Conservation (phyloP, 2,888 invertebrate species). For the Synanthedon myopaeformis region DNA sequence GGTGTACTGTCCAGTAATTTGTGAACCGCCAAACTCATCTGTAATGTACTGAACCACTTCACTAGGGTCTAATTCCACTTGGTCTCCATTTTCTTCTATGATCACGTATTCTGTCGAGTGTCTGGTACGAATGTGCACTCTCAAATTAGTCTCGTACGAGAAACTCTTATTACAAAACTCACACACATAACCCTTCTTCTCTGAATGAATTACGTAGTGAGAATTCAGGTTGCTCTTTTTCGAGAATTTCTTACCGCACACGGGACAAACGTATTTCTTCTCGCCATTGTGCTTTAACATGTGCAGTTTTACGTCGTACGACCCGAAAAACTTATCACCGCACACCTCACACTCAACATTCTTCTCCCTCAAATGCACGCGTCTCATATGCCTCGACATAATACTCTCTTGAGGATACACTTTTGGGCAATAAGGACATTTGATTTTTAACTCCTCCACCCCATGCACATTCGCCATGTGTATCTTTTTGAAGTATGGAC, state of each 20-base stretch:
- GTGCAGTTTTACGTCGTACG: slow-evolving; percentile 59
- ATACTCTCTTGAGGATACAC: slow-evolving; percentile 66
- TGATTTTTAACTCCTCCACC: slow-evolving; percentile 54
- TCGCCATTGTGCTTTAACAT: slow-evolving; percentile 68
- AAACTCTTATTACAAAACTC: slow-evolving; percentile 67
- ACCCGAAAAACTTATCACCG: slow-evolving; percentile 54
- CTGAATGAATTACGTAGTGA: slow-evolving; percentile 70
- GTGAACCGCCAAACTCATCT: slow-evolving; percentile 30
- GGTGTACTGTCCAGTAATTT: slow-evolving; percentile 17
- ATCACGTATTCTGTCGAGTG: slow-evolving; percentile 22
- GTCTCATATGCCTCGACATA: slow-evolving; percentile 71
- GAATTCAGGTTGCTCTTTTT: slow-evolving; percentile 72
- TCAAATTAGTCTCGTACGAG: slow-evolving; percentile 44
- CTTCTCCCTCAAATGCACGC: slow-evolving; percentile 65
- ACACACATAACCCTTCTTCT: slow-evolving; percentile 62
- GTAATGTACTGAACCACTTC: slow-evolving; percentile 35
- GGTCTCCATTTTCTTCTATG: slow-evolving; percentile 6
- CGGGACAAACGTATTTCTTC: slow-evolving; percentile 67
- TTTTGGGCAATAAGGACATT: slow-evolving; percentile 60
- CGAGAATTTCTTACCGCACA: slow-evolving; percentile 71
- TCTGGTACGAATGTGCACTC: slow-evolving; percentile 33
- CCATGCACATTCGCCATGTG: slow-evolving; percentile 56
- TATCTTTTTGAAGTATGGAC: slow-evolving; percentile 52
- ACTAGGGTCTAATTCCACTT: slow-evolving; percentile 21
- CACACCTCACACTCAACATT: slow-evolving; percentile 59